Conservation (phyloP, 2,113 vertebrate species). For the Pholis gunnellus region DNA sequence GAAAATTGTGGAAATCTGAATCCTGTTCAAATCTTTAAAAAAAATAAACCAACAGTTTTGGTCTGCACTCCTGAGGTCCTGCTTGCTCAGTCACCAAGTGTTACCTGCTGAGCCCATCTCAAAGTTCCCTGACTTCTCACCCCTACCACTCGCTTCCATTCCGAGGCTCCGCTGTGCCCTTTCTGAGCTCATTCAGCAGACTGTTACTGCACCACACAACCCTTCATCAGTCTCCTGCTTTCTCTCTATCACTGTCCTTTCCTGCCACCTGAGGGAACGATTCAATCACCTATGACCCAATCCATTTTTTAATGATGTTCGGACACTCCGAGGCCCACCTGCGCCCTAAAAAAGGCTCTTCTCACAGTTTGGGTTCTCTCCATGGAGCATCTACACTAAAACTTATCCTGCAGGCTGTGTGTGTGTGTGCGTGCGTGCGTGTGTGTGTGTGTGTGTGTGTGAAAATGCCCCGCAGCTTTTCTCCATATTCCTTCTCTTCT, state of each 20-base stretch:
- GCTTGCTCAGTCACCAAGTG: slow-evolving; percentile 37
- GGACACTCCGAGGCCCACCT: slow-evolving; percentile 75
- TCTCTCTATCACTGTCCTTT: slow-evolving; percentile 66
- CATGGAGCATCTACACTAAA: slow-evolving; percentile 18
- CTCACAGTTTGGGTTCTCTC: slow-evolving; percentile 44
- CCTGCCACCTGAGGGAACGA: slow-evolving; percentile 65
- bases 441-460: slow-evolving; percentile 46
- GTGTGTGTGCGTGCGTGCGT: slow-evolving; percentile 7
- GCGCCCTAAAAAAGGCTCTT: slow-evolving; percentile 53
- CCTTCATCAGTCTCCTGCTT: slow-evolving; percentile 51
- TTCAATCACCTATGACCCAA: slow-evolving; percentile 78
- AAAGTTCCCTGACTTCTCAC: slow-evolving; percentile 21
- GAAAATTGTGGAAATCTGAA: slow-evolving; percentile 15
- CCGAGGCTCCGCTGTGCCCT: slow-evolving; percentile 42
- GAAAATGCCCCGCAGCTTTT: slow-evolving; percentile 58
- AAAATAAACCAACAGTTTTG: slow-evolving; percentile 41
- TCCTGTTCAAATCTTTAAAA: not conserved
- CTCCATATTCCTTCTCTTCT: slow-evolving; percentile 63
- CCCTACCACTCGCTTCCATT: slow-evolving; percentile 36
- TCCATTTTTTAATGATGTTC: slow-evolving; percentile 80
- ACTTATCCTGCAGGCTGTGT: slow-evolving; percentile 33
- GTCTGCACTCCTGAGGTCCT: slow-evolving; percentile 31
- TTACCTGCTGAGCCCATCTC: slow-evolving; percentile 62
- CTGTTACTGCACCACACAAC: slow-evolving; percentile 56
- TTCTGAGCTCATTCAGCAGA: slow-evolving; percentile 53